Evolutionary conservation across 35 echinoderm and acorn worm species (phyloP).

Genomic region (Strongylocentrotus purpuratus): DNA sequence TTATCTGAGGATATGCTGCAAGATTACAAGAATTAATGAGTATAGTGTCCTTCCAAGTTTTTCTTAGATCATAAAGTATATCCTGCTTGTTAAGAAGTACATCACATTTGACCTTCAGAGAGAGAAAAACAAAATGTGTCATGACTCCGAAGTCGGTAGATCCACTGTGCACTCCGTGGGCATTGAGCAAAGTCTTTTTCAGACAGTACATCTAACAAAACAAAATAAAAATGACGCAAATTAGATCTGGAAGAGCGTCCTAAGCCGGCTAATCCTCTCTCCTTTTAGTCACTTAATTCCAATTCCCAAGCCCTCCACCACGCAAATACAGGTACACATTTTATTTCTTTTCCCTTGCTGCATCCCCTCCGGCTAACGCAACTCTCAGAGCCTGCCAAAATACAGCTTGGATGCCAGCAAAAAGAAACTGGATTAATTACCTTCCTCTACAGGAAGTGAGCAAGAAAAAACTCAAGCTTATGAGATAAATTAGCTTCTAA

Average conservation of each 20-base stretch:
- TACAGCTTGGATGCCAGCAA: conserved; percentile 11
- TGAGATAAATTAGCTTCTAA: conserved; percentile 47
- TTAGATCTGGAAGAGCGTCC: conserved; percentile 21
- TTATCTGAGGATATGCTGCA: neutral
- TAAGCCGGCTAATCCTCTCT: conserved; percentile 30
- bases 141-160: neutral
- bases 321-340: conserved; percentile 27
- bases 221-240: conserved; percentile 23
- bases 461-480: conserved; percentile 43
- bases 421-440: conserved; percentile 52
- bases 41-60: neutral
- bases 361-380: neutral
- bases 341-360: neutral
- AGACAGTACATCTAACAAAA: conserved; percentile 11
- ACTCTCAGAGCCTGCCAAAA: neutral
- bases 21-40: neutral
- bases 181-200: neutral
- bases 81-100: neutral
- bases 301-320: neutral
- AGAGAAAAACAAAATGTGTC: conserved; percentile 3
- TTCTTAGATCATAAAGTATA: neutral
- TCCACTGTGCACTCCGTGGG: neutral
- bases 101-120: neutral
- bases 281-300: conserved; percentile 40
- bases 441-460: conserved; percentile 45